A percentile compares a stretch with the other conserved stretches of the same genome.
phyloP scores from a whole-genome alignment of 2,888 invertebrate species.

The Drosophila kambysellisi region DNA sequence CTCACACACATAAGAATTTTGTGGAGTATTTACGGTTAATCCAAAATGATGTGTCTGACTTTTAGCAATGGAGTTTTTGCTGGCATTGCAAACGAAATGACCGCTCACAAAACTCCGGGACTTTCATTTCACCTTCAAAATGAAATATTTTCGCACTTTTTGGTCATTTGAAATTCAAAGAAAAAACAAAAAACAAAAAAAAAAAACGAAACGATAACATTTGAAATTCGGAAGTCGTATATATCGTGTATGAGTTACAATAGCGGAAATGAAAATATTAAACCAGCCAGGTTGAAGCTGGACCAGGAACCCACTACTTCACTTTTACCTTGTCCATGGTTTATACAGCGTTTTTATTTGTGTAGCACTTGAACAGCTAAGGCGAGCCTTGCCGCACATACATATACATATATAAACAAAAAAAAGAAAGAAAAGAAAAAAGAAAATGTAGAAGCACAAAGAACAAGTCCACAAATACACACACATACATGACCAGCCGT shows the following conservation, averaged over 20 bases:
- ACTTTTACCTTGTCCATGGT: neutral
- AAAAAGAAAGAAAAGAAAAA: neutral
- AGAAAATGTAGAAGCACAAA: slow-evolving; percentile 27
- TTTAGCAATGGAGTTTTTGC: slow-evolving; percentile 36
- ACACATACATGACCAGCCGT: slow-evolving; percentile 19
- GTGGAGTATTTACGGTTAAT: slow-evolving; percentile 65
- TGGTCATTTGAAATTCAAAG: slow-evolving; percentile 24
- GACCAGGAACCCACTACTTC: neutral
- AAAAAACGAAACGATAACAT: slow-evolving; percentile 1
- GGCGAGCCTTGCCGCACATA: neutral
- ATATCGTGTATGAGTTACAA: slow-evolving; percentile 71
- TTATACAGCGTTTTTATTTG: slow-evolving; percentile 28
- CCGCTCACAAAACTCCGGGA: slow-evolving; percentile 44
- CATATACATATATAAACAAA: neutral
- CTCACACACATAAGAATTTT: slow-evolving; percentile 41
- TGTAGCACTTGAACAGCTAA: slow-evolving; percentile 34
- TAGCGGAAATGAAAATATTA: slow-evolving; percentile 78
- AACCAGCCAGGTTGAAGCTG: slow-evolving; percentile 48
- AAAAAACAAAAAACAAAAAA: slow-evolving; percentile 30
- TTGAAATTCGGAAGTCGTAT: slow-evolving; percentile 63
- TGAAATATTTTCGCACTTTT: slow-evolving; percentile 45
- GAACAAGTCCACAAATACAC: slow-evolving; percentile 36
- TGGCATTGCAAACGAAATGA: slow-evolving; percentile 64
- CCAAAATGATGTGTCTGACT: slow-evolving; percentile 77
- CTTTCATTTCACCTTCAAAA: slow-evolving; percentile 76